phyloP scores from a whole-genome alignment of 2,888 invertebrate genomes.

The Hoplodrina blanda region DNA sequence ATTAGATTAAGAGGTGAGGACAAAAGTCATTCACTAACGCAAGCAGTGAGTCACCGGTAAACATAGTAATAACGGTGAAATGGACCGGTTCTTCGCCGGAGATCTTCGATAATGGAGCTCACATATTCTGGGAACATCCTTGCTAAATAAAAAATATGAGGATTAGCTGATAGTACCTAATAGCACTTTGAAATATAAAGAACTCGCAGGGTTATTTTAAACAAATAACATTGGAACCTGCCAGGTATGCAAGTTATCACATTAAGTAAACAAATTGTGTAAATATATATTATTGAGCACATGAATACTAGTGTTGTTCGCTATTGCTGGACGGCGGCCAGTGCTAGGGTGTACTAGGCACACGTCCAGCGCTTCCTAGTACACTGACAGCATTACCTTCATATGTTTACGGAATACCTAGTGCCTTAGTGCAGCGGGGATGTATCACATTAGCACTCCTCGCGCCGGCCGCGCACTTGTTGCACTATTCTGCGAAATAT shows the following conservation, averaged over 20 bases:
- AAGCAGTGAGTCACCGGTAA: slow-evolving; percentile 58
- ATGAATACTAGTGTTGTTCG: slow-evolving; percentile 62
- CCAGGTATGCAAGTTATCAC: slow-evolving; percentile 43
- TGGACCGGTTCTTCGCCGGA: slow-evolving; percentile 55
- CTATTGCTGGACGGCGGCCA: slow-evolving; percentile 80
- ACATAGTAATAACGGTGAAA: slow-evolving; percentile 63
- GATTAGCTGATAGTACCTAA: slow-evolving; percentile 28
- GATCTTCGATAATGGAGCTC: slow-evolving; percentile 57
- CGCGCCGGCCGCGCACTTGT: slow-evolving; percentile 58
- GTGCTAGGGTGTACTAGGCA: slow-evolving; percentile 78
- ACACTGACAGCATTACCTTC: slow-evolving; percentile 79
- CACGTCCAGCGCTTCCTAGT: slow-evolving; percentile 85
- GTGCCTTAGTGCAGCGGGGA: slow-evolving; percentile 72
- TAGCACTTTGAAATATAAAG: slow-evolving; percentile 32
- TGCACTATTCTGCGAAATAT: slow-evolving; percentile 70
- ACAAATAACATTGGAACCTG: slow-evolving; percentile 37
- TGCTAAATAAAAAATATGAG: slow-evolving; percentile 32
- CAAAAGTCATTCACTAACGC: slow-evolving; percentile 60
- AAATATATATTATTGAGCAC: slow-evolving; percentile 58
- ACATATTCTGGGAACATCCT: slow-evolving; percentile 58
- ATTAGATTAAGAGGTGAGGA: slow-evolving; percentile 40
- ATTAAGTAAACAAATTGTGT: slow-evolving; percentile 56
- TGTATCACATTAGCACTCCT: slow-evolving; percentile 58
- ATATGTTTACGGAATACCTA: slow-evolving; percentile 74
- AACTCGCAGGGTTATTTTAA: slow-evolving; percentile 22